phyloP scores from a whole-genome alignment of 2,888 invertebrate genomes.

The Axea sp. region DNA sequence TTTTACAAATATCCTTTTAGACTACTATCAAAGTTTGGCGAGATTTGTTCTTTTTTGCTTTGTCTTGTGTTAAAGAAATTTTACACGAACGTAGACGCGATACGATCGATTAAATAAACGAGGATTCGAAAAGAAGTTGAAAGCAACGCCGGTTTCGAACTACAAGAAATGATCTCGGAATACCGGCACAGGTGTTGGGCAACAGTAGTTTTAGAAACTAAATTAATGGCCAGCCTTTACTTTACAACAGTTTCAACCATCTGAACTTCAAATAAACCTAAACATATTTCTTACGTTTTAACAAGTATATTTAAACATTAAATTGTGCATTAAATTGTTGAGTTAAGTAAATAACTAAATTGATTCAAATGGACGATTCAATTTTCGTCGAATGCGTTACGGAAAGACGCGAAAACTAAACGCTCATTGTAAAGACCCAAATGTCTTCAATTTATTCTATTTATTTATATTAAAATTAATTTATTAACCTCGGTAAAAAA shows the following conservation, averaged over 20 bases:
- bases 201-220: slow-evolving; percentile 26
- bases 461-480: no score
- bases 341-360: no score
- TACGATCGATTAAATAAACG: slow-evolving; percentile 46
- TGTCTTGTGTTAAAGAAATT: slow-evolving; percentile 20
- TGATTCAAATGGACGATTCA: no score
- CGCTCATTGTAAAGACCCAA: no score
- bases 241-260: slow-evolving; percentile 1
- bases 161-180: slow-evolving; percentile 32
- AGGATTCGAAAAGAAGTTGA: slow-evolving; percentile 33
- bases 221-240: slow-evolving; percentile 21
- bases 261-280: slow-evolving; percentile 8
- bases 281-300: background rate
- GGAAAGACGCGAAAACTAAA: no score
- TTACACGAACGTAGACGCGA: slow-evolving; percentile 12
- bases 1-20: no score
- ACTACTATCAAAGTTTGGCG: no score
- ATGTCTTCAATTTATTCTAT: no score
- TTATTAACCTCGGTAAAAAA: no score
- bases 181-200: slow-evolving; percentile 36
- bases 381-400: no score
- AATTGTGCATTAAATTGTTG: background rate
- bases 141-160: slow-evolving; percentile 27
- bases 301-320: background rate
- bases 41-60: no score